A percentile compares a stretch with the other conserved stretches of the same genome.
phyloP scores from a whole-genome alignment of 2,113 vertebrate species.

The Myrmecobius fasciatus region DNA sequence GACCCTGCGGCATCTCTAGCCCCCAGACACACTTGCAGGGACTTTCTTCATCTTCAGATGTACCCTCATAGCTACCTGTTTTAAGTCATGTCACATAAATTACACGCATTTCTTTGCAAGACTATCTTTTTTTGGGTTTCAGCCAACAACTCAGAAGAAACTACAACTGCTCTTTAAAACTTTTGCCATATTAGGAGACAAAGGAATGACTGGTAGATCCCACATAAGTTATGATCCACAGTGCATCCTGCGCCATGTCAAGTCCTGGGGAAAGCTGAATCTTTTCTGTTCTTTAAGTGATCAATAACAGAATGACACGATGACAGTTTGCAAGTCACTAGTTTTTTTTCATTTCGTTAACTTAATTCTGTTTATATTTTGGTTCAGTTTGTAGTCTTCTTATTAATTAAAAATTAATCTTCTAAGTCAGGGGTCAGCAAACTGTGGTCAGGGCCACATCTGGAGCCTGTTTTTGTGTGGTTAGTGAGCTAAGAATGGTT shows the following conservation, averaged over 20 bases:
- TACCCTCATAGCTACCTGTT: conserved; percentile 33
- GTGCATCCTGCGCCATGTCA: not conserved
- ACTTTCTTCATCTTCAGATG: not conserved
- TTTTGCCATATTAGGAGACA: not conserved
- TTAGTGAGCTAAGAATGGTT: not conserved
- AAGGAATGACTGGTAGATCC: conserved; percentile 19
- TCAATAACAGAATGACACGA: not conserved
- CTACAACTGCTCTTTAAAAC: conserved; percentile 11
- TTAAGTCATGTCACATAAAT: not conserved
- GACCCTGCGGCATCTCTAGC: not conserved
- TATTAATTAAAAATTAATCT: not conserved
- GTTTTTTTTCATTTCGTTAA: not conserved
- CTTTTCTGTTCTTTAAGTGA: not conserved
- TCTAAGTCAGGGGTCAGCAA: not conserved
- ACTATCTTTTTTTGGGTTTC: conserved; percentile 17
- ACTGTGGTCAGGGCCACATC: not conserved
- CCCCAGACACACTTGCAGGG: not conserved
- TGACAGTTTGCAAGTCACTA: not conserved
- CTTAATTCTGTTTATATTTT: not conserved
- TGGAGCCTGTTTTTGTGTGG: not conserved
- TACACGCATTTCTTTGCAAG: not conserved
- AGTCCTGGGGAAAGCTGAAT: not conserved
- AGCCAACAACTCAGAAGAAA: conserved; percentile 58
- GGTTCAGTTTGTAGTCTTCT: not conserved
- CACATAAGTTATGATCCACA: not conserved